These are phyloP conservation scores for Cliona cf. orientalis DNA, from an alignment of 37 sponge, comb jelly and placozoan species.

Conservation along the genomic window DNA sequence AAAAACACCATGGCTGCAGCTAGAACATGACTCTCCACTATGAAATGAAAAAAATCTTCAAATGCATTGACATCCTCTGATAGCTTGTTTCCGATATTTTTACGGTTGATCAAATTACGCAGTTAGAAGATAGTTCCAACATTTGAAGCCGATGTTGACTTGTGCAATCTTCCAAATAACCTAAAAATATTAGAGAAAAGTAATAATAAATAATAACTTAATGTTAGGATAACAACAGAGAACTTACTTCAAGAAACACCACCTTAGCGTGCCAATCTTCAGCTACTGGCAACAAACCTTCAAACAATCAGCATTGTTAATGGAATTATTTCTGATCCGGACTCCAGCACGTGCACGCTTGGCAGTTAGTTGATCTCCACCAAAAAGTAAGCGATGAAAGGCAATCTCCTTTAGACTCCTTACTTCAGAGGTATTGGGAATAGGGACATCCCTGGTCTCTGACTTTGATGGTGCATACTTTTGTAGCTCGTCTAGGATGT, in stretches of 20 bases:
- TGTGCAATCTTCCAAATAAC: conserved; percentile 24
- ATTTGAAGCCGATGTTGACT: conserved; percentile 5
- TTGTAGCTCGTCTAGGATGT: conserved; percentile 29
- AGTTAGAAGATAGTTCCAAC: conserved; percentile 34
- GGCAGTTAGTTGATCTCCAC: conserved; percentile 50
- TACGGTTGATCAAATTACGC: too few species aligned
- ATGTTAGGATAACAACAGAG: too few species aligned
- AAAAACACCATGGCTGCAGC: conserved; percentile 29
- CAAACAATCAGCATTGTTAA: background rate
- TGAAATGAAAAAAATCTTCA: conserved; percentile 27
- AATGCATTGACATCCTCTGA: conserved; percentile 16
- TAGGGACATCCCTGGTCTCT: background rate
- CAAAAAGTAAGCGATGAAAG: conserved; percentile 29
- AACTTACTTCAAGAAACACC: too few species aligned
- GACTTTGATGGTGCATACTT: conserved; percentile 27
- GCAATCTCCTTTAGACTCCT: background rate
- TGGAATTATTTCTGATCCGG: too few species aligned
- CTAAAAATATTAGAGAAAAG: too few species aligned
- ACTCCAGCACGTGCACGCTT: conserved; percentile 19
- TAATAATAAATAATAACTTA: too few species aligned
- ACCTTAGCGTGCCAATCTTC: conserved; percentile 65
- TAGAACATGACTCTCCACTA: conserved; percentile 29
- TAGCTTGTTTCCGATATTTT: conserved; percentile 13
- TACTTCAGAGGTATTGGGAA: background rate
- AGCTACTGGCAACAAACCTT: conserved; percentile 41